A percentile compares a stretch with the other conserved stretches of the same genome.
Conservation (phyloP, 1,140 invertebrate species). For the Nebria ingens region DNA sequence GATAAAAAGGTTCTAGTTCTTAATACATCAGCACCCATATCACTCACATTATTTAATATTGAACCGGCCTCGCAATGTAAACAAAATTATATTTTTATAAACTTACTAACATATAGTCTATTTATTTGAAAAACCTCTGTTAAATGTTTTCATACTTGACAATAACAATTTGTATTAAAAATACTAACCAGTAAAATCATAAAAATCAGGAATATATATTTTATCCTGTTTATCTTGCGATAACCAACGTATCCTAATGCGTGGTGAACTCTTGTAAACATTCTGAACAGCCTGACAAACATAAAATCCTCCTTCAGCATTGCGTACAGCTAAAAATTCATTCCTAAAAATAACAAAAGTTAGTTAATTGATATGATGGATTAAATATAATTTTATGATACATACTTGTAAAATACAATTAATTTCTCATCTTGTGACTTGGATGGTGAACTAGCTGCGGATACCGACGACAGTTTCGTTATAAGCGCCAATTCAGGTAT, state of each 20-base stretch:
- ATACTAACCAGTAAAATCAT: constrained; percentile 66
- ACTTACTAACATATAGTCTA: no score
- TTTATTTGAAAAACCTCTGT: no score
- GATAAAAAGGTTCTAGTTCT: no score
- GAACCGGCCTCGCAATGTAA: no score
- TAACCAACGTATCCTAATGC: constrained; percentile 83
- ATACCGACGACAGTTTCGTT: constrained; percentile 52
- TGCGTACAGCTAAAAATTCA: constrained; percentile 83
- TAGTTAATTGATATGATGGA: constrained; percentile 10
- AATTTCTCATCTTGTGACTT: constrained; percentile 68
- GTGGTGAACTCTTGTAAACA: constrained; percentile 70
- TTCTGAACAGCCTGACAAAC: constrained; percentile 86
- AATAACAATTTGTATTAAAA: constrained; percentile 11
- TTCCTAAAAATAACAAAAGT: constrained; percentile 45
- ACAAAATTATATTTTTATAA: no score
- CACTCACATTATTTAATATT: neutral
- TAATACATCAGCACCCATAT: no score
- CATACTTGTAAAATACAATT: constrained; percentile 73
- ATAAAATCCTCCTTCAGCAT: constrained; percentile 79
- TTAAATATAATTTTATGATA: no score
- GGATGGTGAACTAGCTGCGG: constrained; percentile 46
- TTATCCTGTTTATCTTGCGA: constrained; percentile 58
- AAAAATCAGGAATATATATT: constrained; percentile 81
- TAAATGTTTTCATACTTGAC: no score
- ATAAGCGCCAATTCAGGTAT: constrained; percentile 63